Conservation (phyloP, 2,113 vertebrate species). For the Crotalus helleri region DNA sequence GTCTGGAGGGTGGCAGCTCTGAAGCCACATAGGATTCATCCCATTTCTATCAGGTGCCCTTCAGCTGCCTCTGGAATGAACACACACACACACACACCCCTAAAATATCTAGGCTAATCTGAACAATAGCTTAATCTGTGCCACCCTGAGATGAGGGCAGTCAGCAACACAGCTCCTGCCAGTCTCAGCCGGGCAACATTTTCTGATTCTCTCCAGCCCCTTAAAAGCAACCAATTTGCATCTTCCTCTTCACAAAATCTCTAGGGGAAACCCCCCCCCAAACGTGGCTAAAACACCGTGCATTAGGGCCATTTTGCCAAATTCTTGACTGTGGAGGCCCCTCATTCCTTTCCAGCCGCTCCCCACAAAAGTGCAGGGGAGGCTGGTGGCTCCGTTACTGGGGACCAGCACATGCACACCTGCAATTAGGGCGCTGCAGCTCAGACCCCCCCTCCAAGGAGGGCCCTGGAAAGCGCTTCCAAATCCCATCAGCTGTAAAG, state of each 20-base stretch:
- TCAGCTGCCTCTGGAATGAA: neutral
- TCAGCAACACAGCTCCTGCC: accelerated
- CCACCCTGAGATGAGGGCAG: neutral
- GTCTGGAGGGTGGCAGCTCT: neutral
- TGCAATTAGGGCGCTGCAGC: neutral
- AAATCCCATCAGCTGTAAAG: neutral
- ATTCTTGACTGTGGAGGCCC: neutral
- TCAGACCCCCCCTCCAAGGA: too few species aligned
- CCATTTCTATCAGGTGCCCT: neutral
- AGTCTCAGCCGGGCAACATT: neutral
- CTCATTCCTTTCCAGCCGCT: neutral
- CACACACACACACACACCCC: neutral
- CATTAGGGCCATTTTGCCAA: neutral
- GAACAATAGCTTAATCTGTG: neutral
- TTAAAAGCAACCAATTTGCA: neutral
- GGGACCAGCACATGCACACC: neutral
- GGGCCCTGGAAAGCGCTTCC: neutral
- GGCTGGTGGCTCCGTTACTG: neutral
- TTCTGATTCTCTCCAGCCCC: accelerated
- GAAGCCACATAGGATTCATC: neutral
- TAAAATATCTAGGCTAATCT: neutral
- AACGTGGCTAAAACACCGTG: accelerated
- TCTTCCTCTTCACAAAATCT: neutral
- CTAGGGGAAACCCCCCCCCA: neutral
- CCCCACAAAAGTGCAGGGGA: neutral